Evolutionary conservation across 1,140 invertebrate species (phyloP).

Genomic region (Pygmarrhopalites habei): DNA sequence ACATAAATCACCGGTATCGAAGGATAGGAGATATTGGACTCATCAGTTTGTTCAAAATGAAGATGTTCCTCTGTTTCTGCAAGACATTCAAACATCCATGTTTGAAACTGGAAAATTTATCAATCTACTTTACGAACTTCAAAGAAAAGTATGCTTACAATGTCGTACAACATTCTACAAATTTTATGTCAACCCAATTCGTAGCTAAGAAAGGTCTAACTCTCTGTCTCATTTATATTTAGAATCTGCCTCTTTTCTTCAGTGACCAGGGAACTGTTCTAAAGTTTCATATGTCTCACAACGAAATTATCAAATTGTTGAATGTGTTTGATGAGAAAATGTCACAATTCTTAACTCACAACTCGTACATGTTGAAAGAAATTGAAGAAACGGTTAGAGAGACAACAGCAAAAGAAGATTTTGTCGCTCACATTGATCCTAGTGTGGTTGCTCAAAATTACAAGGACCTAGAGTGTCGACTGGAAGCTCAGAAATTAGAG

Average conservation of each 20-base stretch:
- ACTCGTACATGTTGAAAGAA: neutral
- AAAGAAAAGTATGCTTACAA: slow-evolving; percentile 2
- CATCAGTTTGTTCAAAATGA: slow-evolving; percentile 27
- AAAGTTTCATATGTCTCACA: neutral
- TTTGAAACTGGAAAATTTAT: slow-evolving; percentile 37
- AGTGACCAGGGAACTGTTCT: no score
- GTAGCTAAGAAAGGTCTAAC: no score
- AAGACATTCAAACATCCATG: slow-evolving; percentile 9
- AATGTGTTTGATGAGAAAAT: neutral
- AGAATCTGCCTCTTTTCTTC: no score
- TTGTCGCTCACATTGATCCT: neutral
- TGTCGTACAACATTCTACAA: no score
- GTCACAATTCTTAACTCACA: neutral
- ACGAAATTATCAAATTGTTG: neutral
- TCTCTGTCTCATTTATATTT: no score
- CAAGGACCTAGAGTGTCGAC: neutral
- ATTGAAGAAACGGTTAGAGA: slow-evolving; percentile 3
- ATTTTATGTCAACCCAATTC: no score
- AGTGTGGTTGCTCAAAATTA: neutral
- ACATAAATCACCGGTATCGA: neutral
- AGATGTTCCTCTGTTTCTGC: slow-evolving; percentile 28
- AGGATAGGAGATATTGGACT: slow-evolving; percentile 34
- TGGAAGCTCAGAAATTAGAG: neutral
- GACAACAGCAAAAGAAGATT: neutral
- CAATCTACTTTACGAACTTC: slow-evolving; percentile 17